Conservation (phyloP, 2,113 vertebrate genomes). For the Gymnorhina tibicen region DNA sequence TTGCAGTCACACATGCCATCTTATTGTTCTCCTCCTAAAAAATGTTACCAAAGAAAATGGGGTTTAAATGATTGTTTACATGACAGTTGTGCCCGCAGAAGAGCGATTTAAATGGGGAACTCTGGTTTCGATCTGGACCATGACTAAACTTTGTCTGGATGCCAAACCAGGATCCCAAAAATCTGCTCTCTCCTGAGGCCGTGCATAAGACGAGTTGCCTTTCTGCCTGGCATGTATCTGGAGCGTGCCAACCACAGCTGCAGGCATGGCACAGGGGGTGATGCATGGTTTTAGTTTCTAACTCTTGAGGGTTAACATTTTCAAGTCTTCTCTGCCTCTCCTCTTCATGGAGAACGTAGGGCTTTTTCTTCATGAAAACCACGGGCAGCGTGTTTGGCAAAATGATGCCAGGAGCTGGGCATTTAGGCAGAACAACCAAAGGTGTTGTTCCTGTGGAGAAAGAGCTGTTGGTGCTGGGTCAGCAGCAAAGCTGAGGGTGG, state of each 20-base stretch:
- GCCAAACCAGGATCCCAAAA: background rate
- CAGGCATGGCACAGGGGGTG: accelerated
- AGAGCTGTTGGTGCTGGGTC: background rate
- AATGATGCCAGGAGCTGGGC: background rate
- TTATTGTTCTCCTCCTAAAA: conserved; percentile 30
- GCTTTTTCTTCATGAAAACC: background rate
- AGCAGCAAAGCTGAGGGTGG: background rate
- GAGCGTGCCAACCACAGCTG: accelerated
- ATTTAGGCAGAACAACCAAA: background rate
- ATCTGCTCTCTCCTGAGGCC: background rate
- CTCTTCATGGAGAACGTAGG: background rate
- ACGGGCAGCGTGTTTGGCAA: background rate
- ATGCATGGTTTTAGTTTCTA: background rate
- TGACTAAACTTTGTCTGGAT: background rate
- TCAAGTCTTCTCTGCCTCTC: background rate
- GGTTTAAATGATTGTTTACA: background rate
- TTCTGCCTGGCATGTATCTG: background rate
- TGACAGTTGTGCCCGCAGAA: background rate
- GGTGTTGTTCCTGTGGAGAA: background rate
- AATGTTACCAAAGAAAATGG: background rate
- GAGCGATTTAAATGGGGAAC: background rate
- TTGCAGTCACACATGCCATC: background rate
- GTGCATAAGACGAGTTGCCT: background rate
- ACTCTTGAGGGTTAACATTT: background rate
- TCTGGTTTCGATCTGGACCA: background rate